These are phyloP conservation scores for Myzus persicae DNA, from an alignment of 1,140 invertebrate species.

Conservation along the genomic window DNA sequence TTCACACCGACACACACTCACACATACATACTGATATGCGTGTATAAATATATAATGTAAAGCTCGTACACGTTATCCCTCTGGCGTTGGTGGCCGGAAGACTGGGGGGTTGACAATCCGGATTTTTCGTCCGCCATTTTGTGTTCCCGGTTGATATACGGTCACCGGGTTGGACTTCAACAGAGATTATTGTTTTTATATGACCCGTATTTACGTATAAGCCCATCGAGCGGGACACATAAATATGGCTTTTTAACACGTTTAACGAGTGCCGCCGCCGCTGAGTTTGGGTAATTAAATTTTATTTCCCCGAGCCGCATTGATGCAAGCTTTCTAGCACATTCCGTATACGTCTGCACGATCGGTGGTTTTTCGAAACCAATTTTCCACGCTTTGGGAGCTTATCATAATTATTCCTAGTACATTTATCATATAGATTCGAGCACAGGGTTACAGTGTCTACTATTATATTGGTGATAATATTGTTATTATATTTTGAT, in stretches of 20 bases:
- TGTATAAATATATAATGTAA: neutral
- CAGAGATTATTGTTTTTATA: constrained; percentile 58
- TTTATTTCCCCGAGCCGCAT: neutral
- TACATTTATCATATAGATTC: neutral
- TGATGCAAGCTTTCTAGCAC: neutral
- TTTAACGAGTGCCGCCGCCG: constrained; percentile 33
- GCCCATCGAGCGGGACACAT: neutral
- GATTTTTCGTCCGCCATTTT: constrained; percentile 54
- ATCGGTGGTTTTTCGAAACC: neutral
- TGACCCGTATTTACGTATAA: constrained; percentile 34
- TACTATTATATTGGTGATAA: neutral
- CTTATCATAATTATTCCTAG: neutral
- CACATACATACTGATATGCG: neutral
- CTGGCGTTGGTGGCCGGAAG: neutral
- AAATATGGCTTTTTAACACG: constrained; percentile 55
- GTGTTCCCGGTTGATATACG: constrained; percentile 13
- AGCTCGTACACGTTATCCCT: constrained; percentile 26
- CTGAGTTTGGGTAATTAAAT: constrained; percentile 27
- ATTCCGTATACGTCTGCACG: neutral
- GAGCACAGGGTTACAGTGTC: neutral
- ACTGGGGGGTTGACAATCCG: neutral
- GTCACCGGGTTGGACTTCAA: constrained; percentile 50
- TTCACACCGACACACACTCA: too few species aligned
- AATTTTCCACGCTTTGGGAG: neutral
- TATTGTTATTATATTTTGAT: neutral